Percentiles rank a stretch among this genome's conserved stretches.
These are phyloP conservation scores for Hylomyscus alleni DNA, from an alignment of 2,797 vertebrate species.

Conservation along the genomic window DNA sequence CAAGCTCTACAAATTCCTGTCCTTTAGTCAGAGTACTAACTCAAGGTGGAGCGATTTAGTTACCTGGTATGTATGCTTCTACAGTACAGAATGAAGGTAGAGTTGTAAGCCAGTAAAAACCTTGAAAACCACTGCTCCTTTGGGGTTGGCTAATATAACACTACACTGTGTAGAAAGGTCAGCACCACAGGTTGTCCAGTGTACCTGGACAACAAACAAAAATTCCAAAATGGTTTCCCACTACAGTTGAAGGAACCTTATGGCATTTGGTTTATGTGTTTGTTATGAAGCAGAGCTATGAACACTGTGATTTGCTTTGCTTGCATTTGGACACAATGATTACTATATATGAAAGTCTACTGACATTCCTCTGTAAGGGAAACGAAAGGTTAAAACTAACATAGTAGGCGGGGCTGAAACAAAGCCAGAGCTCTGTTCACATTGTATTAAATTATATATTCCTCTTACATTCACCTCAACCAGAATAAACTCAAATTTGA, in stretches of 20 bases:
- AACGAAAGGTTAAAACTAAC: slow-evolving; percentile 84
- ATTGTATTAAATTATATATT: slow-evolving; percentile 87
- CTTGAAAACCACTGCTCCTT: slow-evolving; percentile 90
- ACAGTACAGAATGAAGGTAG: slow-evolving; percentile 92
- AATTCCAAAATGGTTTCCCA: slow-evolving; percentile 87
- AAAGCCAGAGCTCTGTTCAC: slow-evolving; percentile 84
- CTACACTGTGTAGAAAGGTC: slow-evolving; percentile 87
- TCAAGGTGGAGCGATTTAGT: slow-evolving; percentile 83
- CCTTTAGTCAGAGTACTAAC: slow-evolving; percentile 79
- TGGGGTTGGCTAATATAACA: slow-evolving; percentile 87
- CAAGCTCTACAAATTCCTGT: slow-evolving; percentile 82
- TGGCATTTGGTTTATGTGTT: slow-evolving; percentile 91
- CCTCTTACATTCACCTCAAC: slow-evolving; percentile 89
- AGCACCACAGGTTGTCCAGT: slow-evolving; percentile 90
- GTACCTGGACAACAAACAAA: slow-evolving; percentile 87
- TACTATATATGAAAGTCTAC: slow-evolving; percentile 85
- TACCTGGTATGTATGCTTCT: slow-evolving; percentile 89
- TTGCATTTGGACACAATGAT: slow-evolving; percentile 87
- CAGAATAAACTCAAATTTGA: slow-evolving; percentile 88
- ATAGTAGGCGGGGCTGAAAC: slow-evolving; percentile 83
- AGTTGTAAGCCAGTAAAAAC: slow-evolving; percentile 90
- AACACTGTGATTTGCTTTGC: slow-evolving; percentile 88
- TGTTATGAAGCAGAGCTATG: slow-evolving; percentile 88
- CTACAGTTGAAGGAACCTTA: slow-evolving; percentile 88
- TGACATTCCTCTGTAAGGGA: slow-evolving; percentile 85